Percentiles rank a stretch among this genome's conserved stretches.
These are phyloP conservation scores for Lordiphosa stackelbergi DNA, from an alignment of 1,140 invertebrate species.

Conservation along the genomic window DNA sequence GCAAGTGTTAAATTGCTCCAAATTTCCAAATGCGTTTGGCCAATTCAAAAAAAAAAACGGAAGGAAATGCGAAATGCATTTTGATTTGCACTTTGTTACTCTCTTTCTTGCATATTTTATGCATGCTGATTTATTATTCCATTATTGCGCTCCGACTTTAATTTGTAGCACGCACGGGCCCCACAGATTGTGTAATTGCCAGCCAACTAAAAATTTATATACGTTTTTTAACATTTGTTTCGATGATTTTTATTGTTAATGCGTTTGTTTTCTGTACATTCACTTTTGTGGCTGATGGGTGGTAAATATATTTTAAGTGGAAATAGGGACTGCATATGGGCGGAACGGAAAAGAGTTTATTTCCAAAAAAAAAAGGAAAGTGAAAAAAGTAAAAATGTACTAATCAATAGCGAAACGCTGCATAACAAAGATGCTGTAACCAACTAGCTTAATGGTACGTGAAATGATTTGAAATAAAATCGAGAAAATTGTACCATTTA, in stretches of 20 bases:
- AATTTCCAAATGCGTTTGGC: slow-evolving; percentile 51
- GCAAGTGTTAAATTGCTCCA: slow-evolving; percentile 44
- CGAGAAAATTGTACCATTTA: too few relatives aligned
- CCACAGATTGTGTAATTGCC: slow-evolving; percentile 40
- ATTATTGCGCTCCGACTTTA: slow-evolving; percentile 56
- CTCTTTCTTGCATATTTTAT: slow-evolving; percentile 50
- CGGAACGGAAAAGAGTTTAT: too few relatives aligned
- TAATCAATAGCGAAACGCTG: too few relatives aligned
- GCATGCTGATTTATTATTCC: slow-evolving; percentile 65
- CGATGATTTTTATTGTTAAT: slow-evolving; percentile 36
- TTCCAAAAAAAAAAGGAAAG: too few relatives aligned
- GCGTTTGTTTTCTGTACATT: slow-evolving; percentile 34
- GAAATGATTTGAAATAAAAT: too few relatives aligned
- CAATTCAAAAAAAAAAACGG: slow-evolving; percentile 44
- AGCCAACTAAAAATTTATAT: slow-evolving; percentile 6
- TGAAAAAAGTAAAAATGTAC: too few relatives aligned
- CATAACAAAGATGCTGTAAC: too few relatives aligned
- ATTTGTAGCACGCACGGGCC: slow-evolving; percentile 60
- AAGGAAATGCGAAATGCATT: slow-evolving; percentile 68
- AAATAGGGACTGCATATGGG: too few relatives aligned
- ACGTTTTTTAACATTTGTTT: slow-evolving; percentile 13
- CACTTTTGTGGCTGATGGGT: slow-evolving; percentile 18
- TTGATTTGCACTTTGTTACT: slow-evolving; percentile 33
- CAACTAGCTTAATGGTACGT: too few relatives aligned
- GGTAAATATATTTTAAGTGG: too few relatives aligned